phyloP scores from a whole-genome alignment of 2,797 vertebrate species.

The Telmatherina bonti region DNA sequence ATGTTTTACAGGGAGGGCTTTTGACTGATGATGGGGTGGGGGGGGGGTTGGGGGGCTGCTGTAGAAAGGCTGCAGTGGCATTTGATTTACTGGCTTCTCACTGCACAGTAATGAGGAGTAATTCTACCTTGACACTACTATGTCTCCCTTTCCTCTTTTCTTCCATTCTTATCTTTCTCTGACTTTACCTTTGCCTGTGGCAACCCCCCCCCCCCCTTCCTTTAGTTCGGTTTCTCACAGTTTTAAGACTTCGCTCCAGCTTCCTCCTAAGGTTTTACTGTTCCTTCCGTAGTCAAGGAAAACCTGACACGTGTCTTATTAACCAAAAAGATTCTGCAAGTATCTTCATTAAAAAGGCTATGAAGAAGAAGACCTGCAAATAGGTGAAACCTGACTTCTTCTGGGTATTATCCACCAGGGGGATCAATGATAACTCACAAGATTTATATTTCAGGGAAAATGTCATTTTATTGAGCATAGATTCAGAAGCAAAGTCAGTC shows the following conservation, averaged over 20 bases:
- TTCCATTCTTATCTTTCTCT: slow-evolving; percentile 62
- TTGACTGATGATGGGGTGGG: slow-evolving; percentile 80
- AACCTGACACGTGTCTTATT: slow-evolving; percentile 81
- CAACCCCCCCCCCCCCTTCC: slow-evolving; percentile 24
- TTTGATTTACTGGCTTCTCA: slow-evolving; percentile 85
- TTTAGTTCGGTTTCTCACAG: slow-evolving; percentile 62
- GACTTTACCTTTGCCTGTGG: slow-evolving; percentile 69
- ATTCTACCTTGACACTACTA: slow-evolving; percentile 80
- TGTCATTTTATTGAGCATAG: slow-evolving; percentile 62
- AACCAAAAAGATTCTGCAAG: slow-evolving; percentile 75
- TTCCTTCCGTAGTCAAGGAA: slow-evolving; percentile 69
- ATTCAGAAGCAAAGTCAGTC: slow-evolving; percentile 74
- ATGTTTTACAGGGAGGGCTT: slow-evolving; percentile 75
- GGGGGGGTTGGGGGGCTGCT: slow-evolving; percentile 72
- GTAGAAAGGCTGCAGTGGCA: slow-evolving; percentile 70
- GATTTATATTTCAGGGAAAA: slow-evolving; percentile 66
- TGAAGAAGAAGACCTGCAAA: slow-evolving; percentile 75
- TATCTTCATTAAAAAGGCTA: slow-evolving; percentile 81
- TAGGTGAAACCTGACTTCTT: slow-evolving; percentile 73
- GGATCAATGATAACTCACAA: slow-evolving; percentile 71
- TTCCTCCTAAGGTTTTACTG: slow-evolving; percentile 65
- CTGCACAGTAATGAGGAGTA: slow-evolving; percentile 84
- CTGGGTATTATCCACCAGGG: slow-evolving; percentile 68
- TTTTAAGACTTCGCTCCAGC: slow-evolving; percentile 67
- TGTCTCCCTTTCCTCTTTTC: slow-evolving; percentile 60